Evolutionary conservation across 2,888 invertebrate species (phyloP), one percentile per base, ranked within the genome.

Genomic region (Tupiocoris notatus): DNA sequence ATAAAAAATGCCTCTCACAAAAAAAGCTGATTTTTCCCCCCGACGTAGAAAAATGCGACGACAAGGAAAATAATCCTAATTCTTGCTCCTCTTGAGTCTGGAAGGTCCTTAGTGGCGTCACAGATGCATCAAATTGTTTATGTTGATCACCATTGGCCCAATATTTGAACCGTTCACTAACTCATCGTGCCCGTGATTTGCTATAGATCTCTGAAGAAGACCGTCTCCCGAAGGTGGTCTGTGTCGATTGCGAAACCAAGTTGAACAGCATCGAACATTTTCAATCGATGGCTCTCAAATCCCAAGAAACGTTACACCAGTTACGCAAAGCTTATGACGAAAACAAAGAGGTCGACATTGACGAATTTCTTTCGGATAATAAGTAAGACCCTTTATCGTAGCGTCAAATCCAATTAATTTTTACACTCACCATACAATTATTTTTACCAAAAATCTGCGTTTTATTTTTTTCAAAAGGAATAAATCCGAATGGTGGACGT

Each of bases 191-290:
- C 12, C 12, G 54, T 54, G 54, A 59, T 54, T 67, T 57, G 12
- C 39, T 82, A 68, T 83, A 91, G 91, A 87, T 91, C 77, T 87
- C 88, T 70, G 85, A 86, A 81, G 88, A 90, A 82, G 91, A 91
- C 82, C 88, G 86, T 81, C 84, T 90, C 79, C 89, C 91, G 6
- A 90, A 90, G 85, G 88, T 89, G 84, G 88, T 91, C 80, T 91
- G 91, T 82, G 84, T 86, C 74, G 86, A 86, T 79, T 91, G 91
- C 81, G 88, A 88, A 80, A 86, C 87, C 70, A 89, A 88, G 84
- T 82, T 91, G 80, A 89, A 90, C 81, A 87, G 86, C 65, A 88
- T 90, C 74, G 89, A 90, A 83, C 87, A 88, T 76, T 91, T 91
- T 82, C 89, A 90, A 78, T 88, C 88, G 71, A 88, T 87, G 85